Percentiles rank a stretch among this genome's conserved stretches.
phyloP scores from a whole-genome alignment of 2,113 vertebrate genomes.

The Cynopterus brachyotis region DNA sequence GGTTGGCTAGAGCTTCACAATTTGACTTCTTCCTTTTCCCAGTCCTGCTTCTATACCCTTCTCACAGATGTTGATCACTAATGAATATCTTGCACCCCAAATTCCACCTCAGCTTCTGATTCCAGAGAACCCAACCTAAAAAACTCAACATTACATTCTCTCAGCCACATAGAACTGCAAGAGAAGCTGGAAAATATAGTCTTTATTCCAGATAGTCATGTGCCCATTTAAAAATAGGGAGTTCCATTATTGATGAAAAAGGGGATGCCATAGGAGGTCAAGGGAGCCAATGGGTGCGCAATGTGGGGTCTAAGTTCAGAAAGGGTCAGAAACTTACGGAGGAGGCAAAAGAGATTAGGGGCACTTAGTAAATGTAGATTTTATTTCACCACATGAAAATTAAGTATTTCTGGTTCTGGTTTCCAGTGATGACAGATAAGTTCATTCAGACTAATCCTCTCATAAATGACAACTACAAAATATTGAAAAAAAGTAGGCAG shows the following conservation, averaged over 20 bases:
- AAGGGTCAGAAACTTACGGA: background rate
- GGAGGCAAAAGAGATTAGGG: background rate
- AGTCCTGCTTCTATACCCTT: background rate
- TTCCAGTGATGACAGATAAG: background rate
- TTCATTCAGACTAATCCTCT: background rate
- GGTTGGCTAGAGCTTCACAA: background rate
- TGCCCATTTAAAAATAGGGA: background rate
- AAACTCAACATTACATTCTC: background rate
- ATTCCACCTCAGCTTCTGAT: background rate
- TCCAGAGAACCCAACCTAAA: background rate
- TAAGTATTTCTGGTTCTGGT: background rate
- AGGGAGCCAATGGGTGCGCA: background rate
- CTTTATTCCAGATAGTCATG: background rate
- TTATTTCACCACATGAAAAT: background rate
- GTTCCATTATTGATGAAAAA: background rate
- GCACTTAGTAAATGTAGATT: background rate
- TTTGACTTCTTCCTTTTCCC: background rate
- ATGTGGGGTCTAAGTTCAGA: background rate
- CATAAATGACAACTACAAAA: background rate
- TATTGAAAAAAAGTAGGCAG: background rate
- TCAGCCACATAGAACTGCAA: background rate
- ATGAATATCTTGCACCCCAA: background rate
- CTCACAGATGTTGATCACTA: background rate
- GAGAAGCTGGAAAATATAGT: background rate
- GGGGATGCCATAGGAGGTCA: background rate